Base-by-base conservation (phyloP, 1,140 invertebrate genomes). In the Drosophila nigrodunni region DNA sequence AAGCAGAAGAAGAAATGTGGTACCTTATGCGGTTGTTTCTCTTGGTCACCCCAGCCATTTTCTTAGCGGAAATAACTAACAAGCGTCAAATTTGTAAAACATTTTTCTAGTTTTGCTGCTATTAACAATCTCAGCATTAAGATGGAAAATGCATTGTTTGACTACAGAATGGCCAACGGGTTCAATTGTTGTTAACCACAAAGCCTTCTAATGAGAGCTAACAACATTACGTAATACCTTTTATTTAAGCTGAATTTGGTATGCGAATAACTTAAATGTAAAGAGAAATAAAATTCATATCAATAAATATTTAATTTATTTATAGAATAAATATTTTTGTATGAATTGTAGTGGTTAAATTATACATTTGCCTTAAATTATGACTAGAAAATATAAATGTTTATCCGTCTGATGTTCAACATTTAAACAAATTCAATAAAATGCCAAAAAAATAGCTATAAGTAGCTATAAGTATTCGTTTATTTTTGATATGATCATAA, bases 21-120 rank as follows among this genome's bases (percentile, higher is more conserved):
- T 47, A 78, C 62, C 35, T 50, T 37, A 80, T 55, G 43, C 46
- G 43, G 52, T 44, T 49, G 7, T 54, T 41, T 54, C 50, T 34
- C 25, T 34, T 65, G 73, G 73, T 62, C 58, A 73, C 43, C 67
- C 43, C 6, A 69, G 52, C 70, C 70, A 88, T 87, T 87, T 87
- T 88, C 69, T 83, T 80, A 80, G 73, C 73, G 83, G 83, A 87
- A 88, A 74, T 82, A 77, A 77, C 85, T 87, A 87, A 88, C 83
- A 88, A 87, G 83, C 79, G 77, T 59, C 41, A 80, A 80, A 52
- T 82, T 78, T 46, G 65, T 50, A 55, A 15, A 15, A 39, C 44
- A 60, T 39, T 59, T 71, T 43, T 10, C 15, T 47, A 7, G 21
- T 30, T 35, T 57, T n/a, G 25, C 25, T 46, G 8, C 18, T 65